phyloP scores from a whole-genome alignment of 2,797 vertebrate genomes.

The Heliangelus exortis region DNA sequence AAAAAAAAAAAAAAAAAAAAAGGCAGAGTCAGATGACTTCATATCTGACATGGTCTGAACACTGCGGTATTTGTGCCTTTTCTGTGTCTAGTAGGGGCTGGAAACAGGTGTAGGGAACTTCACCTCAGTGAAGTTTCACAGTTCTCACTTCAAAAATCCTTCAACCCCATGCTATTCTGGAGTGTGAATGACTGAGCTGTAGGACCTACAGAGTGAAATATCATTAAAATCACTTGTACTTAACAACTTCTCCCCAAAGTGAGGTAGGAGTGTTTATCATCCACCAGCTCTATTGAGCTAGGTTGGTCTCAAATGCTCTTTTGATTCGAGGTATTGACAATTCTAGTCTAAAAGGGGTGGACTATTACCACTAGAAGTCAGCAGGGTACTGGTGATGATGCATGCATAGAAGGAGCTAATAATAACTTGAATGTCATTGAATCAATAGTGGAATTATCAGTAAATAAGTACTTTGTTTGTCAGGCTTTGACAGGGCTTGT shows the following conservation, averaged over 20 bases:
- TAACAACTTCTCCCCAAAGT: not conserved
- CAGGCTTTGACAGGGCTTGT: not conserved
- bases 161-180: not conserved
- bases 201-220: not conserved
- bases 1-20: not conserved
- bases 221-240: not conserved
- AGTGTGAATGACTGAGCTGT: not conserved
- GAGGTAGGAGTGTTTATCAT: not conserved
- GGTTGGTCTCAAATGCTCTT: not conserved
- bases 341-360: not conserved
- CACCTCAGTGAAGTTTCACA: not conserved
- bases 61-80: not conserved
- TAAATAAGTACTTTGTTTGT: conserved; percentile 12
- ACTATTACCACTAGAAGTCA: not conserved
- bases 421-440: conserved; percentile 10
- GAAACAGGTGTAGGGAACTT: not conserved
- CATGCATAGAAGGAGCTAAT: not conserved
- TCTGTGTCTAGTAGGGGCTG: accelerated
- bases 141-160: not conserved
- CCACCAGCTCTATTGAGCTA: not conserved
- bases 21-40: not conserved
- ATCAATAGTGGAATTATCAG: conserved; percentile 6
- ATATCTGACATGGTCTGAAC: not conserved
- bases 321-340: conserved; percentile 24
- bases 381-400: not conserved